Conservation (phyloP, 2,113 vertebrate genomes). For the Trachemys scripta region DNA sequence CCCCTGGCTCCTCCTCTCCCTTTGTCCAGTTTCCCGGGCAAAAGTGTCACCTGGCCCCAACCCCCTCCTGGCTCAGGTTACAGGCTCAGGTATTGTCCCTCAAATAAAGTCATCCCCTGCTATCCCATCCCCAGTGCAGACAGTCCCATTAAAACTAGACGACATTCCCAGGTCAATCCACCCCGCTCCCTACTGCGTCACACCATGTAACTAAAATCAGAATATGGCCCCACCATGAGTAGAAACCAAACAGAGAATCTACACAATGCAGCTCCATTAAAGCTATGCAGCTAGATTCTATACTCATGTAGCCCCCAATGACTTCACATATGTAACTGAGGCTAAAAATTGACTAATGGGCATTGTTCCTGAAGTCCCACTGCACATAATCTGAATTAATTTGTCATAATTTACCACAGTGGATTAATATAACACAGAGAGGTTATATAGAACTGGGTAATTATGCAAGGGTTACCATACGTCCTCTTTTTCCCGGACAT, state of each 20-base stretch:
- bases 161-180: no score
- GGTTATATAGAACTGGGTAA: not conserved
- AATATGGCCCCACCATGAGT: not conserved
- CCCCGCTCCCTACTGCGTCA: no score
- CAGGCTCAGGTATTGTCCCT: no score
- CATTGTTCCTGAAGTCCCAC: not conserved
- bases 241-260: not conserved
- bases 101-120: no score
- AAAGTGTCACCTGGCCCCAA: no score
- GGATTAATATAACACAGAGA: slow-evolving; percentile 21
- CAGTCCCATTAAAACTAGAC: no score
- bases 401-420: not conserved
- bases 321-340: not conserved
- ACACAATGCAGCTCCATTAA: not conserved
- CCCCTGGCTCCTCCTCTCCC: no score
- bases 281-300: accelerated
- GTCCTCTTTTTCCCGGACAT: no score
- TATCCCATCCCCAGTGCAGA: no score
- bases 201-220: accelerated
- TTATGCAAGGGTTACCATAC: no score
- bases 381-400: slow-evolving; percentile 10
- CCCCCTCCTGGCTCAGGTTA: no score
- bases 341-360: slow-evolving; percentile 30
- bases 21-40: no score
- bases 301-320: not conserved